A percentile compares a stretch with the other conserved stretches of the same genome.
phyloP scores from a whole-genome alignment of 2,797 vertebrate genomes.

The Brachymystax lenok region DNA sequence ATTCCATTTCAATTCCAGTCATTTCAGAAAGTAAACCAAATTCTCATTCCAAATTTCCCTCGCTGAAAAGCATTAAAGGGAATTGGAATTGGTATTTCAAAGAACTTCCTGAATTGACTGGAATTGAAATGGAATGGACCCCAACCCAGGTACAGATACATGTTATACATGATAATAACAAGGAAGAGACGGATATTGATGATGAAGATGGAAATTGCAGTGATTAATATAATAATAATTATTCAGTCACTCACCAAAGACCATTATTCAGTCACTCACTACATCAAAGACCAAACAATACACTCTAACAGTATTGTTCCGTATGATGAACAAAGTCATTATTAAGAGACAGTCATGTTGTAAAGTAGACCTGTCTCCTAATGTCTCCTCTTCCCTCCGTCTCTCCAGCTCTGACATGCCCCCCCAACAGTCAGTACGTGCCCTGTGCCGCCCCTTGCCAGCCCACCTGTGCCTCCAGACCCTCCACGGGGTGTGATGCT shows the following conservation, averaged over 20 bases:
- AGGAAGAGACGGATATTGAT: background rate
- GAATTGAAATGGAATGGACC: too few species aligned
- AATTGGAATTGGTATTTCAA: too few species aligned
- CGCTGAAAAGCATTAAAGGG: too few species aligned
- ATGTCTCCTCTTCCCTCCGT: background rate
- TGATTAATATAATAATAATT: background rate
- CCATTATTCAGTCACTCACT: too few species aligned
- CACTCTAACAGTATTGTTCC: too few species aligned
- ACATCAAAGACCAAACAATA: background rate
- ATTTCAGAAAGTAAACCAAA: background rate
- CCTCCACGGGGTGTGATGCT: conserved; percentile 50
- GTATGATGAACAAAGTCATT: background rate
- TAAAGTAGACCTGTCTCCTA: background rate
- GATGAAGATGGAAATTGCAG: background rate
- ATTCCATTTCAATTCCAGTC: too few species aligned
- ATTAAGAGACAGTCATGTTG: background rate
- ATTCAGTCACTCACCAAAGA: background rate
- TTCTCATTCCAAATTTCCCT: background rate
- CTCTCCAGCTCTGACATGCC: conserved; percentile 65
- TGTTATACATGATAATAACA: background rate
- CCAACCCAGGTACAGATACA: too few species aligned
- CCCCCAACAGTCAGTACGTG: conserved; percentile 75
- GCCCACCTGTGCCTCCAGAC: conserved; percentile 63
- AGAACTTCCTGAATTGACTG: too few species aligned
- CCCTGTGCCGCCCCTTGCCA: conserved; percentile 73